Evolutionary conservation across 1,140 invertebrate genomes (phyloP).

Genomic region (Drosophila melanica): DNA sequence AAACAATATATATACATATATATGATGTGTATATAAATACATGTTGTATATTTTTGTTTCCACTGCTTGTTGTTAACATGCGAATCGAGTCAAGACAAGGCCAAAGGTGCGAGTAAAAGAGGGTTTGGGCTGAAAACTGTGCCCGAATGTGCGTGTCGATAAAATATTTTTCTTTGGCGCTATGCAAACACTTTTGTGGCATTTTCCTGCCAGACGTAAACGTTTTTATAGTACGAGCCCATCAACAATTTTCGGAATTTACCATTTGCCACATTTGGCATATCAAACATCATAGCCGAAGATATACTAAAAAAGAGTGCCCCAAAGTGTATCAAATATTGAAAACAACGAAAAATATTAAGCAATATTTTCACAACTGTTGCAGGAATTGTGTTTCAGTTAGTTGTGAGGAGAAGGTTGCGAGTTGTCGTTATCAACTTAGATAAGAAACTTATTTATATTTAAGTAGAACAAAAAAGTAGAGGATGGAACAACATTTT

Average conservation of each 20-base stretch:
- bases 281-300: constrained; percentile 1
- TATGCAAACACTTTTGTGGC: constrained; percentile 75
- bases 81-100: constrained; percentile 62
- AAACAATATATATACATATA: constrained; percentile 35
- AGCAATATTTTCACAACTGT: neutral
- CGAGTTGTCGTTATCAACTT: no score
- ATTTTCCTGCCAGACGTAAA: constrained; percentile 42
- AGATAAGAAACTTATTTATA: no score
- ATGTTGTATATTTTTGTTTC: constrained; percentile 64
- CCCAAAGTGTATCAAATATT: neutral
- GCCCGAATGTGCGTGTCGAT: constrained; percentile 73
- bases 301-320: neutral
- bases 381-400: neutral
- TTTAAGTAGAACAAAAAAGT: no score
- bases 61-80: constrained; percentile 80
- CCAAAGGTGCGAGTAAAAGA: constrained; percentile 1
- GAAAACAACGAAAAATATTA: neutral
- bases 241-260: constrained; percentile 5
- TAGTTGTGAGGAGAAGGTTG: no score
- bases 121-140: neutral
- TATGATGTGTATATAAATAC: constrained; percentile 1
- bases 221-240: neutral
- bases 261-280: constrained; percentile 2
- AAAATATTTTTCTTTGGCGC: constrained; percentile 78
- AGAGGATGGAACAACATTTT: no score